phyloP scores from a whole-genome alignment of 2,888 invertebrate genomes.

The Dicyrtomina minuta region DNA sequence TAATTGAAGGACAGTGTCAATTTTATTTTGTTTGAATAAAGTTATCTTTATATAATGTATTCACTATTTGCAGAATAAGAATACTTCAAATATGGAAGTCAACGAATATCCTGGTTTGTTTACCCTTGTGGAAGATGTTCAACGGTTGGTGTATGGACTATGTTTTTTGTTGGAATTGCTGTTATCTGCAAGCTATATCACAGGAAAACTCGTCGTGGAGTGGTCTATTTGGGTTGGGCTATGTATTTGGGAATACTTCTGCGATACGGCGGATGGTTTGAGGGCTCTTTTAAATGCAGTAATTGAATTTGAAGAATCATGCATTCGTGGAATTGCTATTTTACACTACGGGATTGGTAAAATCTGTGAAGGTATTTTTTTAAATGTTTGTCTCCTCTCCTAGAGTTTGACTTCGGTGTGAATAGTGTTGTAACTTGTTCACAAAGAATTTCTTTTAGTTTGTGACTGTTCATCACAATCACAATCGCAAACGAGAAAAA shows the following conservation, averaged over 20 bases:
- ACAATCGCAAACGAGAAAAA: too few species aligned
- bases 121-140: slow-evolving; percentile 25
- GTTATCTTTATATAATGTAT: too few species aligned
- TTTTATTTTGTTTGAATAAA: too few species aligned
- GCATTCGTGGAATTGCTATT: slow-evolving; percentile 18
- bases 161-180: slow-evolving; percentile 21
- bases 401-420: not conserved
- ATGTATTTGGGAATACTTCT: slow-evolving; percentile 9
- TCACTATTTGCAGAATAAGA: too few species aligned
- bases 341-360: slow-evolving; percentile 24
- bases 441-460: too few species aligned
- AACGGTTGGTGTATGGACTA: slow-evolving; percentile 3
- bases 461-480: too few species aligned
- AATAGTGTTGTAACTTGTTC: not conserved
- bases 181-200: slow-evolving; percentile 23
- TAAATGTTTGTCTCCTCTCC: not conserved
- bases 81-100: slow-evolving; percentile 15
- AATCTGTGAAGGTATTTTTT: slow-evolving; percentile 30
- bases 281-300: slow-evolving; percentile 14
- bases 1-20: too few species aligned
- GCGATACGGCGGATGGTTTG: slow-evolving; percentile 4
- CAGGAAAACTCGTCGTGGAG: slow-evolving; percentile 28
- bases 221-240: not conserved
- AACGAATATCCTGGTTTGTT: slow-evolving; percentile 20
- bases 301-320: slow-evolving; percentile 27